These are phyloP conservation scores for Cosmorhoe ocellata DNA, from an alignment of 2,888 invertebrate genomes.

Conservation along the genomic window DNA sequence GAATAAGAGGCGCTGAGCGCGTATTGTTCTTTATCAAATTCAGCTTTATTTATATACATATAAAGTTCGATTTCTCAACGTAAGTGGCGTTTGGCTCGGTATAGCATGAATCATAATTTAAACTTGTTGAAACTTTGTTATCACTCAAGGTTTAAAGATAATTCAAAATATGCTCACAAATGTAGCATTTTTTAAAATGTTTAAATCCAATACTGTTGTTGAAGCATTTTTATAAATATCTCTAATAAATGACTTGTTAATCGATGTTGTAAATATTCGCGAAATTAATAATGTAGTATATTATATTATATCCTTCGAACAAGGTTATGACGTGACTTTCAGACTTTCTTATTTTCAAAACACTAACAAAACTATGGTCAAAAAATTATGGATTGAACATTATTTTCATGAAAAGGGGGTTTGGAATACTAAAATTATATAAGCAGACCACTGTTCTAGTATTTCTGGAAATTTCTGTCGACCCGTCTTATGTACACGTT, in stretches of 20 bases:
- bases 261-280: slow-evolving; percentile 37
- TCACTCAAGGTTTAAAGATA: slow-evolving; percentile 13
- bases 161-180: slow-evolving; percentile 36
- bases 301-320: slow-evolving; percentile 1
- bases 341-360: slow-evolving; percentile 13
- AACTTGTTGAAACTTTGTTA: slow-evolving; percentile 18
- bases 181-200: slow-evolving; percentile 35
- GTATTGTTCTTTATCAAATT: too few species aligned
- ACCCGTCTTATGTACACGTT: too few species aligned
- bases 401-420: slow-evolving; percentile 13
- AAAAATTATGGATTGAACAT: too few species aligned
- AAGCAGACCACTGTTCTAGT: too few species aligned
- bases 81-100: too few species aligned
- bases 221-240: slow-evolving; percentile 45
- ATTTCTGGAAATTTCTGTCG: too few species aligned
- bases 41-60: too few species aligned
- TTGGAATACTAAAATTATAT: too few species aligned
- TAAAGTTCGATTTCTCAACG: too few species aligned
- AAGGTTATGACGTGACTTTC: slow-evolving; percentile 5
- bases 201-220: slow-evolving; percentile 45
- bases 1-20: too few species aligned
- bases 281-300: slow-evolving; percentile 24
- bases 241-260: slow-evolving; percentile 48
- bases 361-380: background rate
- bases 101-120: too few species aligned